Evolutionary conservation across 2,113 vertebrate genomes (phyloP).

Genomic region (Chlamydotis undulata): DNA sequence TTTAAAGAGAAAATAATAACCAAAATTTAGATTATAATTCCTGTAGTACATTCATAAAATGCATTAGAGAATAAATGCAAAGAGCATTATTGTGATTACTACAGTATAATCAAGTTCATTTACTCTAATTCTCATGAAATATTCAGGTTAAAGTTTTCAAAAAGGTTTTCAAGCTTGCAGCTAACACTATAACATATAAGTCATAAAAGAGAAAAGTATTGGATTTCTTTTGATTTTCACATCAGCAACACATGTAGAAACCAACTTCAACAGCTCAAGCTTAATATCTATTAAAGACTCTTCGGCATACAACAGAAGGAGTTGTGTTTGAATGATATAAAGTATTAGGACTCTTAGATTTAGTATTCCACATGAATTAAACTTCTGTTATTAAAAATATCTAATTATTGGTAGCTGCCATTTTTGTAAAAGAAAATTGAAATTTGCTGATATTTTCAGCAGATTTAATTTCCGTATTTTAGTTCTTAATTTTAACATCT

Average conservation of each 20-base stretch:
- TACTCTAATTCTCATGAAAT: background rate
- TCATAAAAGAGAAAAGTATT: background rate
- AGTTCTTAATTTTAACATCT: background rate
- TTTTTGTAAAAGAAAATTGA: background rate
- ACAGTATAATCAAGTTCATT: background rate
- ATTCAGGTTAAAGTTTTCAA: background rate
- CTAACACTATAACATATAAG: background rate
- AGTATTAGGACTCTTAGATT: background rate
- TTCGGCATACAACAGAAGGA: background rate
- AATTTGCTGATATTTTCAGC: background rate
- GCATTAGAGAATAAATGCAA: background rate
- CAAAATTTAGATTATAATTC: background rate
- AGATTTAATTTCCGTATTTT: background rate
- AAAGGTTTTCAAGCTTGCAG: background rate
- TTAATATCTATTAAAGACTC: background rate
- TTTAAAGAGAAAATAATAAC: background rate
- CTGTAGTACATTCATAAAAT: background rate
- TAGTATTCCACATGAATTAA: background rate
- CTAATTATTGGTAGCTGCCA: background rate
- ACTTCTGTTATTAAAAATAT: background rate
- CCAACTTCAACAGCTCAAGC: background rate
- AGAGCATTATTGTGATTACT: background rate
- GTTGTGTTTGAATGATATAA: background rate
- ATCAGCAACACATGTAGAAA: background rate
- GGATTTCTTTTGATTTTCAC: background rate